phyloP scores from a whole-genome alignment of 2,113 vertebrate species.

The Dipodomys spectabilis region DNA sequence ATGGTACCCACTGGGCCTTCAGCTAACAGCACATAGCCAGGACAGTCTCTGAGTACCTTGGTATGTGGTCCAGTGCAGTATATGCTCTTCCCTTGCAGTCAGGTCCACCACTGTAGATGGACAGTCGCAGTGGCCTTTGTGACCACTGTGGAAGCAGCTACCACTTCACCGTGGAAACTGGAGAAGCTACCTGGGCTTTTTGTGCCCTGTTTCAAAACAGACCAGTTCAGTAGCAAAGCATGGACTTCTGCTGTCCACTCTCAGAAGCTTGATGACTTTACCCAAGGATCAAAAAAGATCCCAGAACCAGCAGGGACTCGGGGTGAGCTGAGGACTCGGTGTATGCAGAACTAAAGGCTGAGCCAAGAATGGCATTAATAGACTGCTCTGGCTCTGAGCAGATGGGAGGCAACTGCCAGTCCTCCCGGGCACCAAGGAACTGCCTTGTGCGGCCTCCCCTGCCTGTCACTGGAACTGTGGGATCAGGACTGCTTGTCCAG shows the following conservation, averaged over 20 bases:
- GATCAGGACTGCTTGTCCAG: background rate
- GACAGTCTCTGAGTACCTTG: background rate
- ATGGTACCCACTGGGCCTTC: background rate
- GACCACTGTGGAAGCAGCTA: background rate
- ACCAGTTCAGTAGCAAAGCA: background rate
- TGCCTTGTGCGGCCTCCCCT: too few species aligned
- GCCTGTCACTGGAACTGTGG: too few species aligned
- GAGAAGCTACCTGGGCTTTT: background rate
- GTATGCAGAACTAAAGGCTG: background rate
- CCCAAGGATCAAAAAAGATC: background rate
- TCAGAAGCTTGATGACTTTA: background rate
- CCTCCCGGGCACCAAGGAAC: too few species aligned
- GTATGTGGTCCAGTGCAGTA: accelerated
- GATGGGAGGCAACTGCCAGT: accelerated
- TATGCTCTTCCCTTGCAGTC: background rate
- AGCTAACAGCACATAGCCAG: background rate
- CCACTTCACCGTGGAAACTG: slow-evolving; percentile 29
- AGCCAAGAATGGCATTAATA: background rate
- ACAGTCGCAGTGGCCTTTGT: accelerated
- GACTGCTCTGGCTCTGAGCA: background rate
- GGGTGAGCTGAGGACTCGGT: background rate
- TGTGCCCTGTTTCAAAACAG: background rate
- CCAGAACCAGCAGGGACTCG: background rate
- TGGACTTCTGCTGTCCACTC: background rate
- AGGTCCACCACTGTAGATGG: background rate